phyloP scores from a whole-genome alignment of 2,888 invertebrate genomes.

The Lepidonotus clava region DNA sequence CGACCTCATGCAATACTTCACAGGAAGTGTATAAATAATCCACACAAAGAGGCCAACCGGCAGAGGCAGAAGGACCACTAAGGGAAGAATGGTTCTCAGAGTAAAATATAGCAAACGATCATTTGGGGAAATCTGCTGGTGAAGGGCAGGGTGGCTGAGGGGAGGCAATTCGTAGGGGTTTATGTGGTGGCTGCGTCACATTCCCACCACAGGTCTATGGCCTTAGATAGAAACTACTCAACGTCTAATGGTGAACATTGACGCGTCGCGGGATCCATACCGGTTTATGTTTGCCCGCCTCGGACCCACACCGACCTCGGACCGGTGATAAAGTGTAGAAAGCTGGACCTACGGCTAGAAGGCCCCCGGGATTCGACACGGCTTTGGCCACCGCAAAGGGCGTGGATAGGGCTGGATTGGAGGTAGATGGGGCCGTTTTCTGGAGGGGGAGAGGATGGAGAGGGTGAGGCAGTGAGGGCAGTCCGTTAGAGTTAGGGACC shows the following conservation, averaged over 20 bases:
- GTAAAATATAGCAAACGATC: constrained; percentile 12
- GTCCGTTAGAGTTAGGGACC: neutral
- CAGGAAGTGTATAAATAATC: constrained; percentile 3
- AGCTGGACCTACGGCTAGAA: neutral
- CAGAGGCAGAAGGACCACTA: neutral
- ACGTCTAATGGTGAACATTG: neutral
- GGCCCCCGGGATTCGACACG: constrained; percentile 4
- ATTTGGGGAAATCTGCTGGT: constrained; percentile 3
- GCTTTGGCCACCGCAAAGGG: too few species aligned
- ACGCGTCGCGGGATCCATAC: neutral
- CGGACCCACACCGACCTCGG: neutral
- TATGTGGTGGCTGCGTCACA: too few species aligned
- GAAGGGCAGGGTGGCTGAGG: too few species aligned
- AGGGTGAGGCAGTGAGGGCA: neutral
- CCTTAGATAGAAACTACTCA: too few species aligned
- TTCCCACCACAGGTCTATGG: too few species aligned
- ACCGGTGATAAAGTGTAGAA: constrained; percentile 22
- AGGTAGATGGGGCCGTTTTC: neutral
- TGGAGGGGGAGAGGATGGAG: neutral
- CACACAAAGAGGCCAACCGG: neutral
- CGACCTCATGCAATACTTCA: constrained; percentile 25
- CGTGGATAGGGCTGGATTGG: neutral
- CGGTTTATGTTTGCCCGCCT: neutral
- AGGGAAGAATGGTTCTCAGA: neutral
- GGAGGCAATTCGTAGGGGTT: too few species aligned